A percentile compares a stretch with the other conserved stretches of the same genome.
Evolutionary conservation across 2,888 invertebrate species (phyloP).

Genomic region (Aspidiotus rigidus): DNA sequence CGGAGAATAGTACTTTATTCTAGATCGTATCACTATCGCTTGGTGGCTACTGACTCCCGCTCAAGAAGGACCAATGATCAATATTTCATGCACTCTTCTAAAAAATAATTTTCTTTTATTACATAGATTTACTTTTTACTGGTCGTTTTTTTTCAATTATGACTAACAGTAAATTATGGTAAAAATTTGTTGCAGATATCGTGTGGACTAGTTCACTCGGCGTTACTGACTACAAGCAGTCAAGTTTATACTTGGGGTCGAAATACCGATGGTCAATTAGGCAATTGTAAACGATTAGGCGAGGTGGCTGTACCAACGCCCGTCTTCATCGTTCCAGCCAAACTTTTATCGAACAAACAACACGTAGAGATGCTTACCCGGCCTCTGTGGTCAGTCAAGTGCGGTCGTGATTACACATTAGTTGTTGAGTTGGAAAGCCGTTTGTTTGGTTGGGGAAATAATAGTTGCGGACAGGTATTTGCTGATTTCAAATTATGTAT

Average conservation of each 20-base stretch:
- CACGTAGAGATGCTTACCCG: constrained; percentile 21
- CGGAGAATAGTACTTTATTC: no score
- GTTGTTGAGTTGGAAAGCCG: constrained; percentile 54
- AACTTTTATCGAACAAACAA: constrained; percentile 14
- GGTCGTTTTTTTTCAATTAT: no score
- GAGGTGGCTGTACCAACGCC: constrained; percentile 52
- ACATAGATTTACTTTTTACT: no score
- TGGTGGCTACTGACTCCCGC: no score
- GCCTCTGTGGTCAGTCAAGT: constrained; percentile 44
- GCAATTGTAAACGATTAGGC: constrained; percentile 56
- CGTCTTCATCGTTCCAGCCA: constrained; percentile 41
- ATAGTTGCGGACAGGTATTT: constrained; percentile 54
- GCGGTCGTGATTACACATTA: constrained; percentile 69
- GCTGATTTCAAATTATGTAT: neutral
- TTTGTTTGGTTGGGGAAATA: constrained; percentile 67
- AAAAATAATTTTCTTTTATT: no score
- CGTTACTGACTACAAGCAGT: constrained; percentile 60
- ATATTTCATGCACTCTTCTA: no score
- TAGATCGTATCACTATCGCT: no score
- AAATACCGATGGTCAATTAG: constrained; percentile 82
- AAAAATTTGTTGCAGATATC: constrained; percentile 43
- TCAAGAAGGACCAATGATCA: no score
- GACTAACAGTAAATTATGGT: neutral
- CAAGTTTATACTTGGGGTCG: constrained; percentile 76
- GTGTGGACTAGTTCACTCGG: constrained; percentile 73